Evolutionary conservation across 2,797 vertebrate genomes (phyloP).

Genomic region (Ceyx erithaca): DNA sequence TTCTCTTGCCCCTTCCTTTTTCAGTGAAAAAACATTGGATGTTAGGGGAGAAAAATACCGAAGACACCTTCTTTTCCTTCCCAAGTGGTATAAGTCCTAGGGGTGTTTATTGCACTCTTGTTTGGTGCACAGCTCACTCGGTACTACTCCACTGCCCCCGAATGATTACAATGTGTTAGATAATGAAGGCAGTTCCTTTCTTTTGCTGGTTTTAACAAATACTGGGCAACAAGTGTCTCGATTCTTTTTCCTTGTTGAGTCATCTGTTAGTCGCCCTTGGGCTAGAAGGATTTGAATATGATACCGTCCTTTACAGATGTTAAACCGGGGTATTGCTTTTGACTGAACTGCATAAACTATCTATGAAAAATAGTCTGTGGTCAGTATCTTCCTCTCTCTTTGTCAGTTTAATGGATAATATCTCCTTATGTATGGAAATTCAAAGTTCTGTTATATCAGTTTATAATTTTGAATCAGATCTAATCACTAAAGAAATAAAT

Average conservation of each 20-base stretch:
- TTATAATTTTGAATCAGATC: background rate
- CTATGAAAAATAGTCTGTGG: background rate
- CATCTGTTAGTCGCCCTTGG: background rate
- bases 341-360: background rate
- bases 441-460: background rate
- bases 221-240: background rate
- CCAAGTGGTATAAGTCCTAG: background rate
- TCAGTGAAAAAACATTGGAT: background rate
- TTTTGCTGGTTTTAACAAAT: background rate
- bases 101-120: background rate
- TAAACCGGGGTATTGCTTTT: background rate
- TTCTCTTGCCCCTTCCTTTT: background rate
- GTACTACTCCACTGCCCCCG: background rate
- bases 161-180: background rate
- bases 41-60: background rate
- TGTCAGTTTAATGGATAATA: background rate
- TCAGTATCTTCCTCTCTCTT: background rate
- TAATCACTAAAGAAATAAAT: conserved; percentile 24
- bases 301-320: background rate
- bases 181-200: background rate
- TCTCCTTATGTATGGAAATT: background rate
- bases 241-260: background rate
- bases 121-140: background rate
- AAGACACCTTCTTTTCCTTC: background rate
- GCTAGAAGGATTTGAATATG: background rate